Base-by-base conservation (phyloP, 1,140 invertebrate genomes). In the Idris sp. region DNA sequence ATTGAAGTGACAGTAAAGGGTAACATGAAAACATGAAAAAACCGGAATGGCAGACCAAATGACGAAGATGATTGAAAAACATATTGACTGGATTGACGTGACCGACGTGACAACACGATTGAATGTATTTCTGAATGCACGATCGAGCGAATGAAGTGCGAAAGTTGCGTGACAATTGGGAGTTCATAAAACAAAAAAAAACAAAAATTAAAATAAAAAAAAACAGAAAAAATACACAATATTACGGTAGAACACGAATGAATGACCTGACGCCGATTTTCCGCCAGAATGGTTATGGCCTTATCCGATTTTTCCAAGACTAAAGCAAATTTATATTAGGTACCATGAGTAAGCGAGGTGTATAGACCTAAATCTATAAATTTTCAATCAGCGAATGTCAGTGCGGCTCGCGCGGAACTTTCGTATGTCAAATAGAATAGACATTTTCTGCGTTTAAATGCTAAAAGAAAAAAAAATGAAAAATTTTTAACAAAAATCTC, bases 301-400 rank as follows among this genome's bases (percentile, higher is more conserved):
- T 87, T 87, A 87, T 86, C 84, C 85, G 86, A 87, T 85, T 85
- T 87, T 87, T 84, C 83, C 83, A 86, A 86, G 81, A 85, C 79
- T 84, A 85, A 81, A 85, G 81, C 80, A 86, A 86, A 87, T 86
- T 86, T 86, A 86, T 86, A 86, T 85, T 86, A 85, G 84, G 84
- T 86, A 86, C 81, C 81, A 79, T 81, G 79, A 84, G 72, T 83
- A 82, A 84, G 77, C 65, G 48, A 82, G 75, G 80, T 84, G 80
- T 84, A 86, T 80, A 86, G 81, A 79, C 82, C 74, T 79, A 85
- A 85, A 83, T 83, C 77, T 86, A 79, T 86, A 84, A 84, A 84
- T 83, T 83, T 79, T 79, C 78, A 61, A 83, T 82, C 78, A 78
- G 79, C 78, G 78, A 79, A 80, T 81, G 79, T 83, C 79, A 83